phyloP scores from a whole-genome alignment of 1,140 invertebrate genomes.

The Leptoteleia sp. region DNA sequence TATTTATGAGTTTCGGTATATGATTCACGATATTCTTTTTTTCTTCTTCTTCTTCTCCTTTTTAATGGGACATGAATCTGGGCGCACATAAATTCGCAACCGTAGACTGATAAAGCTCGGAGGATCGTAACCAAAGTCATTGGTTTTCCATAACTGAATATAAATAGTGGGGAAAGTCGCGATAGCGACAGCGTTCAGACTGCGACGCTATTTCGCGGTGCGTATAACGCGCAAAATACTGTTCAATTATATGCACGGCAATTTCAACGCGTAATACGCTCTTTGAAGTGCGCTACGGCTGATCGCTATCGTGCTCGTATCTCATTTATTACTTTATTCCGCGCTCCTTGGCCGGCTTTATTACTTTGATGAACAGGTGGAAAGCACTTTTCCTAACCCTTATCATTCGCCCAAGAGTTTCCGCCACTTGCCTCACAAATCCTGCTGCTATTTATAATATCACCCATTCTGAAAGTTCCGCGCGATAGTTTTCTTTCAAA shows the following conservation, averaged over 20 bases:
- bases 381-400: conserved; percentile 43
- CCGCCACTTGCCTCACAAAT: conserved; percentile 23
- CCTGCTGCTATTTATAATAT: conserved; percentile 10
- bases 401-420: conserved; percentile 40
- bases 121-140: conserved; percentile 63
- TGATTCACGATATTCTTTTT: conserved; percentile 61
- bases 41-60: conserved; percentile 55
- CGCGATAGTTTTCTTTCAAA: conserved; percentile 27
- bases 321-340: conserved; percentile 58
- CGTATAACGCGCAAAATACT: conserved; percentile 24
- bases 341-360: conserved; percentile 39
- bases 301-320: conserved; percentile 42
- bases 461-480: conserved; percentile 23
- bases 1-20: conserved; percentile 65
- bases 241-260: conserved; percentile 28
- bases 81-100: conserved; percentile 56
- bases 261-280: conserved; percentile 26
- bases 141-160: conserved; percentile 66
- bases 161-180: conserved; percentile 49
- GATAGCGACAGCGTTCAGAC: conserved; percentile 44
- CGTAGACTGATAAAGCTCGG: conserved; percentile 50
- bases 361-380: conserved; percentile 49
- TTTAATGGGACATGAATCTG: conserved; percentile 66
- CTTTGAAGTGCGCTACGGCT: conserved; percentile 18
- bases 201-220: conserved; percentile 28